Conservation (phyloP, 2,797 vertebrate genomes). For the Ptychadena robeensis region DNA sequence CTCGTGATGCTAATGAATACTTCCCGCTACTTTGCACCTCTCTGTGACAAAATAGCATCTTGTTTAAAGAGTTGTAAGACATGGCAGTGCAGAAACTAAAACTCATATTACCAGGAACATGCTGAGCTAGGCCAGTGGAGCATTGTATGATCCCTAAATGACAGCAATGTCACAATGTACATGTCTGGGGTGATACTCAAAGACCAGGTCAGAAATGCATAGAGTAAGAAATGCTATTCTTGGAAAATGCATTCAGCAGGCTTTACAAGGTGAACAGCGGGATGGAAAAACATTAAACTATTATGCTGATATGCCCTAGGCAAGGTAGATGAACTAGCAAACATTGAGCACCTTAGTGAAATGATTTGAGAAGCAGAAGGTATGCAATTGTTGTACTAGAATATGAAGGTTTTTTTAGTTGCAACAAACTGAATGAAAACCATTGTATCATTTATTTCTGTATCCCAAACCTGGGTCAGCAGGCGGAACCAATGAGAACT, state of each 20-base stretch:
- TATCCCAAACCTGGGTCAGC: too few relatives aligned
- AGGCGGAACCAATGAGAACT: too few relatives aligned
- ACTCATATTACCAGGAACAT: slow-evolving; percentile 11
- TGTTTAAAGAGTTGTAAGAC: slow-evolving; percentile 18
- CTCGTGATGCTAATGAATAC: slow-evolving; percentile 21
- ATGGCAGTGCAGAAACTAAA: slow-evolving; percentile 2
- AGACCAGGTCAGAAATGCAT: not conserved
- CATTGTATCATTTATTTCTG: too few relatives aligned
- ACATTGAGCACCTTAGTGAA: not conserved
- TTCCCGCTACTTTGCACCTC: slow-evolving; percentile 23
- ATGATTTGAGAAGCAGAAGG: not conserved
- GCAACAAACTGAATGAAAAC: too few relatives aligned
- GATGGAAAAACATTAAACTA: not conserved
- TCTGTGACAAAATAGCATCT: slow-evolving; percentile 28
- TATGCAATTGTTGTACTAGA: too few relatives aligned
- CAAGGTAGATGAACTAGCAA: too few relatives aligned
- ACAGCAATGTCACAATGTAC: not conserved
- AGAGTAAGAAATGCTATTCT: not conserved
- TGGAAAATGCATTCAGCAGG: not conserved
- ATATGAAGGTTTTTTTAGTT: too few relatives aligned
- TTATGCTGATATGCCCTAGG: not conserved
- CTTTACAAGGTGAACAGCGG: not conserved
- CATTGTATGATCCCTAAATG: not conserved
- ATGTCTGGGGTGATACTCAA: not conserved
- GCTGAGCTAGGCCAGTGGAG: not conserved